Conservation (phyloP, 2,888 invertebrate genomes). For the Conops quadrifasciatus region DNA sequence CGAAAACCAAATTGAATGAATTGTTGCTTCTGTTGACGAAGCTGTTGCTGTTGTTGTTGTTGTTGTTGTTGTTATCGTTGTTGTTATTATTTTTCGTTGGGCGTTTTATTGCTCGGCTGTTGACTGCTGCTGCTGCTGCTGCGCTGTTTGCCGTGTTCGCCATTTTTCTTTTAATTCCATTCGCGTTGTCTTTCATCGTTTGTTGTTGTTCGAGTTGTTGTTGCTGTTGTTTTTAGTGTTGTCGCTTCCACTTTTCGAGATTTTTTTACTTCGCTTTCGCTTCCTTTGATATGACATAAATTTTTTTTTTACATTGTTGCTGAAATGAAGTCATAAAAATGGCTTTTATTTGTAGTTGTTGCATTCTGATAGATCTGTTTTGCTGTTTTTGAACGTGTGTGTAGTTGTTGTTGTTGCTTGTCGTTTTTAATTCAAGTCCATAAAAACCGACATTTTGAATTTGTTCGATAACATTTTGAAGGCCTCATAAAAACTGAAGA, state of each 20-base stretch:
- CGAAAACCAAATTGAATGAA: too few species aligned
- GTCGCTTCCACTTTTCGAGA: background rate
- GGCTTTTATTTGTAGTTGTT: background rate
- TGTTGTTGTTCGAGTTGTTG: background rate
- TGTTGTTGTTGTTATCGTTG: background rate
- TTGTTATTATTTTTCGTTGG: background rate
- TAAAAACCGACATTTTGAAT: slow-evolving; percentile 43
- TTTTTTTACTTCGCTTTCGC: too few species aligned
- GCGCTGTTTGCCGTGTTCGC: too few species aligned
- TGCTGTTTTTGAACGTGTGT: slow-evolving; percentile 3
- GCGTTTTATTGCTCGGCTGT: too few species aligned
- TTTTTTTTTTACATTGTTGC: too few species aligned
- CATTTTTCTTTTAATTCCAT: background rate
- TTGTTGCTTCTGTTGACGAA: background rate
- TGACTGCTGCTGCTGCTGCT: too few species aligned
- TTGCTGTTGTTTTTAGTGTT: background rate
- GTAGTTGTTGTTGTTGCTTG: slow-evolving; percentile 24
- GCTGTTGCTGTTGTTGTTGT: background rate
- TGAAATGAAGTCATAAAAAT: too few species aligned
- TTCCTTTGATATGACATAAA: too few species aligned
- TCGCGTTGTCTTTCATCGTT: background rate
- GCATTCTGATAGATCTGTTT: slow-evolving; percentile 9
- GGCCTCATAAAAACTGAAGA: slow-evolving; percentile 37
- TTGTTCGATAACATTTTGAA: slow-evolving; percentile 42
- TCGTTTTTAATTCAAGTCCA: slow-evolving; percentile 40